Base-by-base conservation (phyloP, 2,888 invertebrate genomes). In the Cremastinae sp. region DNA sequence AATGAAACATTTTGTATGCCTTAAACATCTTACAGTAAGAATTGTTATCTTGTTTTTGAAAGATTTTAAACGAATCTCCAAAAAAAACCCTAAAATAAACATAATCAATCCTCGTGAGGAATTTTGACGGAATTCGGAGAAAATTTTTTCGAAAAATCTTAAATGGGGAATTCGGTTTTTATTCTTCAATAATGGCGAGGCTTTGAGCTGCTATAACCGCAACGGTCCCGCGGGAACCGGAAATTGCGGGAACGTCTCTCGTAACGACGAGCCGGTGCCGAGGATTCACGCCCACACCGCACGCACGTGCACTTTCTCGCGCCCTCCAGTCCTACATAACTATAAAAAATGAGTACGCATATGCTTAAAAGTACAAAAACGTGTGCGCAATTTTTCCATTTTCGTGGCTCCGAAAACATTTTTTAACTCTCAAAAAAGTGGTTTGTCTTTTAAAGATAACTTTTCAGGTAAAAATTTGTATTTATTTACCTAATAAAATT, bases 251-350 rank as follows among this genome's bases (percentile, higher is more conserved):
- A 72, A 72, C 68, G 62, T 73, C 28, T 56, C 54, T 69, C 76
- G 72, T 76, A 76, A 76, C 76, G 76, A 72, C 76, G 72, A 65
- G 66, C 66, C 73, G 74, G 54, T 73, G 78, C 78, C 74, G 64
- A 65, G 65, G 54, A 69, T 75, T 77, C 73, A 79, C 78, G 80
- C 80, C 80, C 80, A 80, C 79, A 77, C 74, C 65, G 73, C 80
- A 80, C 78, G 80, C 79, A 79, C 79, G 78, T 80, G 78, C 78
- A 80, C 80, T 80, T 76, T 80, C 80, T 80, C 80, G 80, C 77
- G 80, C 80, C 80, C 80, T 78, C 73, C 54, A 61, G 49, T 76
- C 70, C 54, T 56, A 64, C 47, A 58, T 59, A 47, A n/a, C 9
- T 41, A n/a, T 16, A 0, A 41, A n/a, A 41, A 9, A 38, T 56